These are phyloP conservation scores for Leucophora obtusa DNA, from an alignment of 2,888 invertebrate species.

Conservation along the genomic window DNA sequence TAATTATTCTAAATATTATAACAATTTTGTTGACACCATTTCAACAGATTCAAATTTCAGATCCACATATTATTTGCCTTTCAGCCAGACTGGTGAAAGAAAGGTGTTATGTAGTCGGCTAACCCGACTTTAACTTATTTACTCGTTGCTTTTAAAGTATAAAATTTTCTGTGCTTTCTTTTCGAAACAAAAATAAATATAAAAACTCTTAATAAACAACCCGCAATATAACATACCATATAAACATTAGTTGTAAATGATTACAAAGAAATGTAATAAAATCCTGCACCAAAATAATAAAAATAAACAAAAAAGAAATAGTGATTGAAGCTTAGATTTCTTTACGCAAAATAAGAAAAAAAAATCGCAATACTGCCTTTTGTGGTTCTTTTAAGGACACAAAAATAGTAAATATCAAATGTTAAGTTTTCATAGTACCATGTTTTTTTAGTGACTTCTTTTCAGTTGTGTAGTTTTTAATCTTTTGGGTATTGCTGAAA, in stretches of 20 bases:
- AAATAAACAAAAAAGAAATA: slow-evolving; percentile 1
- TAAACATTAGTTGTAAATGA: slow-evolving; percentile 16
- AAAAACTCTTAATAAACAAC: slow-evolving; percentile 35
- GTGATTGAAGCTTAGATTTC: slow-evolving; percentile 31
- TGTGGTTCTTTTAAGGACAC: neutral
- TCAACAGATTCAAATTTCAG: too few relatives aligned
- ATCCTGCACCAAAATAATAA: neutral
- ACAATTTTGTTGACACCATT: too few relatives aligned
- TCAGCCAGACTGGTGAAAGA: too few relatives aligned
- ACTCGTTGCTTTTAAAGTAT: neutral
- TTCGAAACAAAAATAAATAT: slow-evolving; percentile 14
- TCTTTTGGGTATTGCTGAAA: neutral
- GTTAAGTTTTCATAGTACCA: neutral
- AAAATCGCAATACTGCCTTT: neutral
- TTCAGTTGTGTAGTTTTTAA: slow-evolving; percentile 3
- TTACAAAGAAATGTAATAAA: slow-evolving; percentile 3
- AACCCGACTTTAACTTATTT: too few relatives aligned
- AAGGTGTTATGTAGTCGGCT: too few relatives aligned
- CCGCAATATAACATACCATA: slow-evolving; percentile 26
- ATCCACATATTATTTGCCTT: too few relatives aligned
- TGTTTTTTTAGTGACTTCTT: neutral
- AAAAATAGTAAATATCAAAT: slow-evolving; percentile 13
- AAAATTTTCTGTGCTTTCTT: neutral
- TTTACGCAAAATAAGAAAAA: neutral
- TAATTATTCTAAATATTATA: too few relatives aligned